A percentile compares a stretch with the other conserved stretches of the same genome.
phyloP scores from a whole-genome alignment of 2,888 invertebrate genomes.

The Stomorhina lunata region DNA sequence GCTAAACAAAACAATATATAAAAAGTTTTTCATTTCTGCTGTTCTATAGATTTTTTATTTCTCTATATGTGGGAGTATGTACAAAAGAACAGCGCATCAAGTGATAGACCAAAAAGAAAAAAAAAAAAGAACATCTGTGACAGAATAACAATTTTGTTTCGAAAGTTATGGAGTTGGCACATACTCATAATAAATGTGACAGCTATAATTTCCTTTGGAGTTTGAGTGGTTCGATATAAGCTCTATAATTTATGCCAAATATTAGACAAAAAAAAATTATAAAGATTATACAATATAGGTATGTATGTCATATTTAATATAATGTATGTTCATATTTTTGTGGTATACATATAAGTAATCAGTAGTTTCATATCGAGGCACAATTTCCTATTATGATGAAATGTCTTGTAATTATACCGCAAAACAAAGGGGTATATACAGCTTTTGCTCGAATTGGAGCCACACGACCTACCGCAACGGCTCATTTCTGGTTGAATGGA shows the following conservation, averaged over 20 bases:
- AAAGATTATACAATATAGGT: background rate
- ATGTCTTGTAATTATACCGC: too few species aligned
- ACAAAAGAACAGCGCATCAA: background rate
- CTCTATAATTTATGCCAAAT: background rate
- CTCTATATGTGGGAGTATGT: background rate
- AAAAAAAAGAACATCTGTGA: constrained; percentile 31
- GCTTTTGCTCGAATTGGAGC: too few species aligned
- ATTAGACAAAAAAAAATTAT: background rate
- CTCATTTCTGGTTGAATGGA: too few species aligned
- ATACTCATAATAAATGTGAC: background rate
- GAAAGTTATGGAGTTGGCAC: background rate
- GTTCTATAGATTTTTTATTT: too few species aligned
- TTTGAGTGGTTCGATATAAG: background rate
- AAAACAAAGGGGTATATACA: too few species aligned
- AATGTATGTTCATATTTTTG: too few species aligned
- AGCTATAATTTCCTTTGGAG: background rate
- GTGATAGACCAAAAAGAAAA: too few species aligned
- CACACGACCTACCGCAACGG: too few species aligned
- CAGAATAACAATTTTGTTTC: constrained; percentile 8
- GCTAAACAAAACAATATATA: background rate
- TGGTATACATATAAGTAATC: too few species aligned
- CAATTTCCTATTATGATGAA: too few species aligned
- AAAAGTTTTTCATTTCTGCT: background rate
- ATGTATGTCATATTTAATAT: too few species aligned
- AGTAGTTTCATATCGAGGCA: too few species aligned